phyloP scores from a whole-genome alignment of 2,797 vertebrate genomes.

The Lycodopsis pacificus region DNA sequence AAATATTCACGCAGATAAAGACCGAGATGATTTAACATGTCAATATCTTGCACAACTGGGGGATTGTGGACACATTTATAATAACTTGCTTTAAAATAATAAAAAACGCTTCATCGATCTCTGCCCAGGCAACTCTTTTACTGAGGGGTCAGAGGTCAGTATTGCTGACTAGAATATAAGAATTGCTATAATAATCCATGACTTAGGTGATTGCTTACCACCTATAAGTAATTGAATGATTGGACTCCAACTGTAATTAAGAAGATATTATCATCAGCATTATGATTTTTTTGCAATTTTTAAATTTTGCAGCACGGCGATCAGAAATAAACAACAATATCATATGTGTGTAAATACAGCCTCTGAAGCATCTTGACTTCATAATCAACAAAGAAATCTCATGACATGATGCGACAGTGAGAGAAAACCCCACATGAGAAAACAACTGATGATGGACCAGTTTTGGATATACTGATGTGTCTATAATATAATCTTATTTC shows the following conservation, averaged over 20 bases:
- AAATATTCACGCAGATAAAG: constrained; percentile 3
- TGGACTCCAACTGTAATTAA: neutral
- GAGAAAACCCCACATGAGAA: neutral
- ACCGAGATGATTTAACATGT: neutral
- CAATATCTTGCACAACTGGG: neutral
- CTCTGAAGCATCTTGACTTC: neutral
- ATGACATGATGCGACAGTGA: neutral
- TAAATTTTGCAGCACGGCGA: too few species aligned
- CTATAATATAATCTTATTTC: neutral
- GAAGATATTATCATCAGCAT: neutral
- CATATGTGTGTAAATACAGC: neutral
- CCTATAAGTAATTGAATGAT: neutral
- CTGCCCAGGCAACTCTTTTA: neutral
- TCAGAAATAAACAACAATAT: neutral
- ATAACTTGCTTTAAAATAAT: neutral
- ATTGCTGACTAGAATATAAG: neutral
- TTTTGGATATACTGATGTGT: constrained; percentile 1
- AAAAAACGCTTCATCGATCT: neutral
- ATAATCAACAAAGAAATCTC: neutral
- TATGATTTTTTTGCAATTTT: neutral
- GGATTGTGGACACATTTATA: neutral
- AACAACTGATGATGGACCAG: neutral
- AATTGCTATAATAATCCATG: neutral
- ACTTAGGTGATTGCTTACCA: neutral
- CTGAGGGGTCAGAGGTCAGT: neutral